phyloP scores from a whole-genome alignment of 2,888 invertebrate species.

The Parnassius orleans region DNA sequence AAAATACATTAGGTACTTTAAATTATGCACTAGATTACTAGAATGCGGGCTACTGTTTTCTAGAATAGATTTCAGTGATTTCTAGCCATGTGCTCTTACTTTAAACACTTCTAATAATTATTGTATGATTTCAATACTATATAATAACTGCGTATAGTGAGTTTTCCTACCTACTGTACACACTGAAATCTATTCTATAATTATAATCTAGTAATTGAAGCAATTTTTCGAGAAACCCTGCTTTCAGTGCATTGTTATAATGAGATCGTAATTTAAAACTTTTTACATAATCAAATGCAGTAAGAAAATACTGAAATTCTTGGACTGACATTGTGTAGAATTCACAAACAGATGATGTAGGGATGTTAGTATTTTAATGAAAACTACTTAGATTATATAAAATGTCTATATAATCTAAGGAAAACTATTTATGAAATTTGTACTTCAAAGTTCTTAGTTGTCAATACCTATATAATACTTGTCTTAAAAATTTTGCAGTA shows the following conservation, averaged over 20 bases:
- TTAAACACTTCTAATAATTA: not conserved
- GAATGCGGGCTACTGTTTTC: slow-evolving; percentile 51
- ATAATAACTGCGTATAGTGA: too few species aligned
- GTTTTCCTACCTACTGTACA: not conserved
- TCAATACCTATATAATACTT: not conserved
- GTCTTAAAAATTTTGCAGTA: too few species aligned
- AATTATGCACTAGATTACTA: slow-evolving; percentile 63
- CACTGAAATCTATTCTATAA: slow-evolving; percentile 50
- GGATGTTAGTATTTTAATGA: slow-evolving; percentile 3
- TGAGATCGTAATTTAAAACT: slow-evolving; percentile 48
- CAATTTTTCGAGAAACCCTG: slow-evolving; percentile 63
- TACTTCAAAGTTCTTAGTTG: slow-evolving; percentile 23
- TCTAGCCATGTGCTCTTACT: slow-evolving; percentile 24
- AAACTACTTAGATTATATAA: too few species aligned
- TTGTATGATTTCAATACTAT: too few species aligned
- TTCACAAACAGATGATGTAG: slow-evolving; percentile 4
- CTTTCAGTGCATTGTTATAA: slow-evolving; percentile 57
- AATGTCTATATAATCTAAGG: too few species aligned
- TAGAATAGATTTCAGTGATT: slow-evolving; percentile 53
- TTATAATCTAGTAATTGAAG: slow-evolving; percentile 69
- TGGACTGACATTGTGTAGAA: slow-evolving; percentile 21
- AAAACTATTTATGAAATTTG: slow-evolving; percentile 22
- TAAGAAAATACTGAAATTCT: slow-evolving; percentile 47
- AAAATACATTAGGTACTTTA: slow-evolving; percentile 64
- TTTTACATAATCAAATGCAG: slow-evolving; percentile 43